Base-by-base conservation (phyloP, 2,797 vertebrate species). In the Periophthalmus magnuspinnatus region DNA sequence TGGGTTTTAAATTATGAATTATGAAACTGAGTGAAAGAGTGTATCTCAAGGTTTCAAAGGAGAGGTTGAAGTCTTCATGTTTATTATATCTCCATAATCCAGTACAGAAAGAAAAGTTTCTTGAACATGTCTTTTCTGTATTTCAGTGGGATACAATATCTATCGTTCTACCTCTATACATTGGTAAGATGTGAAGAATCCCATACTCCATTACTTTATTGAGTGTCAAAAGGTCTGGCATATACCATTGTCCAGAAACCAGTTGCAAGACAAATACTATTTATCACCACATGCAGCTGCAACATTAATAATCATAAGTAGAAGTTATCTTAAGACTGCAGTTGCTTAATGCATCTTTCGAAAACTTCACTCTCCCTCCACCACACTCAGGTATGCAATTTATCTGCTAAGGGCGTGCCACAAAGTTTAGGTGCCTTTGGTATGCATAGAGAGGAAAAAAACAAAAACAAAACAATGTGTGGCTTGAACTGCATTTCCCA, bases 241-340 rank as follows among this genome's bases (percentile, higher is more conserved):
- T 22, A 5, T 54, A 54, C 9, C 2, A 54, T 54, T 57, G 17
- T 59, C 32, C 58, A 60, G 58, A 60, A 36, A 19, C 32, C 16
- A n/a, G 19, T 36, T 36, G 58, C 58, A 34, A 33, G 5, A 41
- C 34, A 38, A 34, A 22, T 17, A 63, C 47, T 7, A 47, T 60
- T 63, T 64, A 48, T 64, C 24, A 64, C 21, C 16, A 9, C 62
- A 19, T 9, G 7, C 22, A 24, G 22, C 45, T 19, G 45, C 19
- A 16, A 48, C 14, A 28, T 48, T 4, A 28, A 16, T 24, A 82
- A 69, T 63, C 73, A 72, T 74, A 85, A 89, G 16, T 19, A 83
- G 86, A 76, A 81, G 21, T 88, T 87, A 90, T 90, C 82, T 82
- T 68, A 70, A 22, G 32, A 64, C 68, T 75, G 67, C 71, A 74